Percentiles rank a stretch among this genome's conserved stretches.
Evolutionary conservation across 2,113 vertebrate genomes (phyloP).

Genomic region (Cebus imitator): DNA sequence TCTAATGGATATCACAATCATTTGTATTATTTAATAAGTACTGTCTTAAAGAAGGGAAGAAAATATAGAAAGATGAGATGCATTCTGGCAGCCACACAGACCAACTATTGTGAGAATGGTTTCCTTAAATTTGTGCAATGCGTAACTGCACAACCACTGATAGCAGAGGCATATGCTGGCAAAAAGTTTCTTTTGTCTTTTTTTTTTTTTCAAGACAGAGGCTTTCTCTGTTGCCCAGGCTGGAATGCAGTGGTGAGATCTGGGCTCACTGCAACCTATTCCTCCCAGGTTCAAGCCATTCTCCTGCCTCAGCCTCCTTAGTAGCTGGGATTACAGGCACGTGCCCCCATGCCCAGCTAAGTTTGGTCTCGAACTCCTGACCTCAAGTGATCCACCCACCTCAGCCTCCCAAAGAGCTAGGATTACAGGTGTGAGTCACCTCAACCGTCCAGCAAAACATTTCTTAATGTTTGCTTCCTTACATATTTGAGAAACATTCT

Average conservation of each 20-base stretch:
- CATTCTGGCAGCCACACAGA: neutral
- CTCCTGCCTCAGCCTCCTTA: no score
- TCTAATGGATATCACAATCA: neutral
- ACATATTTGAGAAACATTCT: neutral
- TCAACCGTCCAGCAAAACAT: accelerated
- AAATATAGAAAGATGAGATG: neutral
- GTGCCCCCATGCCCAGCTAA: no score
- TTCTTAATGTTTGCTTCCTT: neutral
- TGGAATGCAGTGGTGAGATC: no score
- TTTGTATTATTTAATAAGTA: neutral
- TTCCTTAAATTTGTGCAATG: neutral
- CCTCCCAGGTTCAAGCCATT: no score
- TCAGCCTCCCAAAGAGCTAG: no score
- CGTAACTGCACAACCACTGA: neutral
- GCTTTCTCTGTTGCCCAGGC: no score
- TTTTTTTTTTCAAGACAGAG: no score
- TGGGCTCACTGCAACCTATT: no score
- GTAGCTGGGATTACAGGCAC: no score
- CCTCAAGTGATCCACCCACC: no score
- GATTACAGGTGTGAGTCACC: no score
- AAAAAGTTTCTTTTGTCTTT: neutral
- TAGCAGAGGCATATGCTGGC: neutral
- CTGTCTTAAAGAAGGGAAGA: neutral
- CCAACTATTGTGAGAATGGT: neutral
- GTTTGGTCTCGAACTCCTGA: no score